Conservation (phyloP, 1,140 invertebrate genomes). For the Cydia splendana region DNA sequence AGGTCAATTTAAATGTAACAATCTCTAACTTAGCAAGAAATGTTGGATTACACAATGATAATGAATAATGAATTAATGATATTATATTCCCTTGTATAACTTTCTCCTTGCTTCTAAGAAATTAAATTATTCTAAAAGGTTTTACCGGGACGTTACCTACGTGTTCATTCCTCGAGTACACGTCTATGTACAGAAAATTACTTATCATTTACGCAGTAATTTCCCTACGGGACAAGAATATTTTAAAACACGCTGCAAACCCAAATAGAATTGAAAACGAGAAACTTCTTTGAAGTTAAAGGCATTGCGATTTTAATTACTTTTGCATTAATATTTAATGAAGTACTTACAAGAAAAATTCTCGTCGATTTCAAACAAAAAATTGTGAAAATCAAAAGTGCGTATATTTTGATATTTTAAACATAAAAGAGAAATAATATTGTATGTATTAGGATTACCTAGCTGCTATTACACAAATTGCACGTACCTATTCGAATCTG, state of each 20-base stretch:
- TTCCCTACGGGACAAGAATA: constrained; percentile 9
- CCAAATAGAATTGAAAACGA: background rate
- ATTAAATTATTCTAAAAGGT: background rate
- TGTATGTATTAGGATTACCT: too few species aligned
- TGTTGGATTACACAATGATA: background rate
- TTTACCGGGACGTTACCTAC: constrained; percentile 1
- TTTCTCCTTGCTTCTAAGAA: background rate
- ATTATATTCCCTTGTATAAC: background rate
- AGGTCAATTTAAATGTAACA: too few species aligned
- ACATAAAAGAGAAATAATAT: too few species aligned
- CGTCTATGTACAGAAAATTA: constrained; percentile 14
- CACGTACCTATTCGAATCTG: too few species aligned
- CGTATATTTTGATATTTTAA: too few species aligned
- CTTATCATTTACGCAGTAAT: constrained; percentile 26
- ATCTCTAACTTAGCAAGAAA: background rate
- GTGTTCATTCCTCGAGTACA: constrained; percentile 5
- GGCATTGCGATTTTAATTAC: background rate
- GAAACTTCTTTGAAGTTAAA: background rate
- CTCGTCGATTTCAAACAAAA: background rate
- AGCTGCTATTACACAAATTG: too few species aligned
- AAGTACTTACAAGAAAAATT: background rate
- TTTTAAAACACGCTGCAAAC: background rate
- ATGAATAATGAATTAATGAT: too few species aligned
- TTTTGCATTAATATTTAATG: background rate
- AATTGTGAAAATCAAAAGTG: background rate